phyloP scores from a whole-genome alignment of 2,113 vertebrate genomes.

The Phyllostomus discolor region DNA sequence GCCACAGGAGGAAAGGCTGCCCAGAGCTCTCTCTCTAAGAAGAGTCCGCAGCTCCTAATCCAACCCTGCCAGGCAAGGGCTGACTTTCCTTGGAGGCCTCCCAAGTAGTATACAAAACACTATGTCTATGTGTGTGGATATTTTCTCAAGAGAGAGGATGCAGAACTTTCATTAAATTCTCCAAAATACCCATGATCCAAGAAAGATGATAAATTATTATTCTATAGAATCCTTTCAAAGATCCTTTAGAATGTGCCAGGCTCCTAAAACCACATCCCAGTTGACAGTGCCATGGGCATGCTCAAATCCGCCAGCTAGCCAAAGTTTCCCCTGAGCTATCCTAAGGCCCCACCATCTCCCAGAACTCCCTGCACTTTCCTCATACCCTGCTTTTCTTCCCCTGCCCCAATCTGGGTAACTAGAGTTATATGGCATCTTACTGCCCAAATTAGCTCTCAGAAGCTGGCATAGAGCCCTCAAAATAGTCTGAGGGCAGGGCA shows the following conservation, averaged over 20 bases:
- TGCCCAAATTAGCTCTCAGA: background rate
- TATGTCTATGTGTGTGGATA: background rate
- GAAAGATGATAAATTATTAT: background rate
- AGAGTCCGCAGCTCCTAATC: background rate
- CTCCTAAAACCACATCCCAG: background rate
- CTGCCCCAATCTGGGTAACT: background rate
- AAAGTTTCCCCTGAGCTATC: background rate
- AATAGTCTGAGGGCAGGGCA: background rate
- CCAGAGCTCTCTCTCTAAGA: background rate
- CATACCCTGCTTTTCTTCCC: background rate
- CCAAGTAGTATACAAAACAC: background rate
- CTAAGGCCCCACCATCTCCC: background rate
- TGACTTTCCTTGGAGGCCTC: background rate
- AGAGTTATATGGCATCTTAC: background rate
- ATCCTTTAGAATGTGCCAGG: background rate
- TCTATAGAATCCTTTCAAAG: conserved; percentile 4
- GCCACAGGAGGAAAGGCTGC: background rate
- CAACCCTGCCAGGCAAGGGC: background rate
- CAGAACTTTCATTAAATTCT: background rate
- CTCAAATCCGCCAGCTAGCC: background rate
- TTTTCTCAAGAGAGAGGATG: background rate
- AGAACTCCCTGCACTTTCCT: background rate
- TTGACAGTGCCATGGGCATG: background rate
- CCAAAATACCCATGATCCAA: background rate
- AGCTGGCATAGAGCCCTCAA: background rate